phyloP scores from a whole-genome alignment of 2,797 vertebrate genomes.

The Periophthalmus magnuspinnatus region DNA sequence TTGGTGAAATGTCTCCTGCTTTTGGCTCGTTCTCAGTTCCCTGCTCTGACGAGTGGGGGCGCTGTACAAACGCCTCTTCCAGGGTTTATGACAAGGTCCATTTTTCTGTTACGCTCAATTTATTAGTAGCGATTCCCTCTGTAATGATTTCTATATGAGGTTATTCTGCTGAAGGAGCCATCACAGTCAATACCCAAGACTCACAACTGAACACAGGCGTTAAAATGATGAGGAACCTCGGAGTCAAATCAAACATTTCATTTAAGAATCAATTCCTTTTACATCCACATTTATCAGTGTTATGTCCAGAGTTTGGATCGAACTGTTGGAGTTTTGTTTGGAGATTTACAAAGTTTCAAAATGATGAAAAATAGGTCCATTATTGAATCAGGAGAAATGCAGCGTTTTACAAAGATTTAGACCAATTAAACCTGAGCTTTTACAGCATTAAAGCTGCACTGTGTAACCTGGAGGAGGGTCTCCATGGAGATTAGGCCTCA shows the following conservation, averaged over 20 bases:
- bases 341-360: no score
- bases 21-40: constrained; percentile 6
- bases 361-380: no score
- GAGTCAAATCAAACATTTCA: not conserved
- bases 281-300: not conserved
- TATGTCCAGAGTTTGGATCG: no score
- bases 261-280: not conserved
- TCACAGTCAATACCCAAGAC: constrained; percentile 2
- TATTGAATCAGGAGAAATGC: no score
- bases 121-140: constrained; percentile 8
- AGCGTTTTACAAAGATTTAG: no score
- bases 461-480: no score
- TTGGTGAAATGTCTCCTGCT: accelerated
- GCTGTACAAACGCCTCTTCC: constrained; percentile 34
- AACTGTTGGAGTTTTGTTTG: no score
- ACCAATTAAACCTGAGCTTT: no score
- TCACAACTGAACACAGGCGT: not conserved
- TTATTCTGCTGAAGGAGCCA: constrained; percentile 1
- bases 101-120: constrained; percentile 3
- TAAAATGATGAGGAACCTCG: not conserved
- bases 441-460: no score
- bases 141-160: not conserved
- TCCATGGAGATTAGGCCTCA: no score
- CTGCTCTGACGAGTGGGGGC: constrained; percentile 31
- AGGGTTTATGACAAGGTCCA: not conserved